These are phyloP conservation scores for Triplophysa bombifrons DNA, from an alignment of 2,797 vertebrate species.

Conservation along the genomic window DNA sequence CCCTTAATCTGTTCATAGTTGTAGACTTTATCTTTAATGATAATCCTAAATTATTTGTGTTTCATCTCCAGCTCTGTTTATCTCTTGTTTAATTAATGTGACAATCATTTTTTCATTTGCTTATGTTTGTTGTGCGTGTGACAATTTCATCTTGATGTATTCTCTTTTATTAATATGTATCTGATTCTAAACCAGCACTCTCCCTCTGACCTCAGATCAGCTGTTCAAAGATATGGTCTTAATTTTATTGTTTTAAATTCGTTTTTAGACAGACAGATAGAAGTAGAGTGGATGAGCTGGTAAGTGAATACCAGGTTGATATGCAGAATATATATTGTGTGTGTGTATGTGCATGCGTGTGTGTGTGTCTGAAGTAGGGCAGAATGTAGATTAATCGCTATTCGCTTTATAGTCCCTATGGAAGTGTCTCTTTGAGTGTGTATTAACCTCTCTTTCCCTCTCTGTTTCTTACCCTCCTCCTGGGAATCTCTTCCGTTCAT, in stretches of 20 bases:
- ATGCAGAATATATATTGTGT: constrained; percentile 54
- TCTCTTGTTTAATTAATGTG: constrained; percentile 23
- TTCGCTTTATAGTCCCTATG: constrained; percentile 66
- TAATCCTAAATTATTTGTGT: constrained; percentile 52
- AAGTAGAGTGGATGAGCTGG: constrained; percentile 55
- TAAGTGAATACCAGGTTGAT: constrained; percentile 39
- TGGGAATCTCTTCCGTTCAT: constrained; percentile 27
- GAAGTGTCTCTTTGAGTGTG: constrained; percentile 67
- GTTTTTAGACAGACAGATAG: constrained; percentile 49
- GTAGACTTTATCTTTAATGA: background rate
- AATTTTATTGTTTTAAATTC: constrained; percentile 50
- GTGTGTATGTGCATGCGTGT: constrained; percentile 42
- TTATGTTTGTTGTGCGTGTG: constrained; percentile 37
- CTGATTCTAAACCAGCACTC: constrained; percentile 18
- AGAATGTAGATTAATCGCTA: constrained; percentile 67
- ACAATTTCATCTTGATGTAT: constrained; percentile 28
- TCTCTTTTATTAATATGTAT: constrained; percentile 34
- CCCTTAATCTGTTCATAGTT: background rate
- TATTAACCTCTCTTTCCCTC: constrained; percentile 74
- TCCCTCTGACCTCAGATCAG: constrained; percentile 18
- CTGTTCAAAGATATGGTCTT: background rate
- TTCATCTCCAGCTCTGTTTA: constrained; percentile 53
- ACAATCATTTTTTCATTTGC: constrained; percentile 19
- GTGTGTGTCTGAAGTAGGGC: constrained; percentile 46
- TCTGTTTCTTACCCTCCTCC: constrained; percentile 6